Evolutionary conservation across 2,113 vertebrate genomes (phyloP), one percentile per base, ranked within the genome.

Genomic region (Colinus virginianus): DNA sequence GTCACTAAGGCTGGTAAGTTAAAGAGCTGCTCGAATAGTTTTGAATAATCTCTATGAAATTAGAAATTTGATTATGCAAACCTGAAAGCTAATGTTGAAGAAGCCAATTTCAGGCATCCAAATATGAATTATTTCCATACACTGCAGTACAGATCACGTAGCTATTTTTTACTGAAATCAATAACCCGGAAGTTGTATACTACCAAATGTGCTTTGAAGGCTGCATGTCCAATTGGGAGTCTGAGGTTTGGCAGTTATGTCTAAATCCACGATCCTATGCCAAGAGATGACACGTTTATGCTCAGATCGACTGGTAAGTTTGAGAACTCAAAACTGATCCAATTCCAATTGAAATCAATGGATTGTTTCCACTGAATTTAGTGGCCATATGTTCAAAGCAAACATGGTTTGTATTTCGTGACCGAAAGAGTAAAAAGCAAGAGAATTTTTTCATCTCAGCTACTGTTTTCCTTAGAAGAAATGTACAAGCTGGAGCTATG

Each of bases 311-410:
- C 61, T 17, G 78, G 51, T 67, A 88, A 82, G 84, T 85, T 56
- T 77, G 71, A 85, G 64, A 90, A 75, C 81, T 70, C 59, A 77
- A 69, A 89, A 30, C 61, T 51, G 51, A 48, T 75, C 75, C 75
- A 82, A n/a, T 56, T 92, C 71, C 10, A 70, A 9, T 59, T 21
- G 68, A 75, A 91, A 93, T 83, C 87, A 94, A 69, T 62, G 71
- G 28, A 38, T n/a, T 92, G 40, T 89, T 90, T 68, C 72, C 51
- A 61, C 1, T 12, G 64, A 90, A 80, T 91, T 87, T 78, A 61
- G n/a, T 75, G 43, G 7, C 81, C 87, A 80, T 94, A 85, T 87
- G 81, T 94, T 96, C 80, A 82, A 84, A 68, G 19, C 55, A 93
- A 91, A 91, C 69, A 55, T 85, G 78, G 76, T 84, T 84, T 55